These are phyloP conservation scores for Myripristis jacobus DNA, from an alignment of 2,797 vertebrate species.

Conservation along the genomic window DNA sequence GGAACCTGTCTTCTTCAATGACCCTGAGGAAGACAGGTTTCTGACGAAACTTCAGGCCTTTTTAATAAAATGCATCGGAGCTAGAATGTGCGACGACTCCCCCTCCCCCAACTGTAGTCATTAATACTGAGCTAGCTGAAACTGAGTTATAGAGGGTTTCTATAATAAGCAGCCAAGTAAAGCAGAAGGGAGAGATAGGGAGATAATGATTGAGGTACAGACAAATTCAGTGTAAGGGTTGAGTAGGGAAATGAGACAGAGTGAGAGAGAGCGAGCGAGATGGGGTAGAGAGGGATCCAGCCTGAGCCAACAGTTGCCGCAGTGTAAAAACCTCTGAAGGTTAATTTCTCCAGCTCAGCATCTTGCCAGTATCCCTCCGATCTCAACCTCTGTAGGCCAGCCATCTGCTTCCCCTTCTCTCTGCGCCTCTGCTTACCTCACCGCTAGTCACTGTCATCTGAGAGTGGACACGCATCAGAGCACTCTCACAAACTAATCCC, in stretches of 20 bases:
- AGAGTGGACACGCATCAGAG: conserved; percentile 64
- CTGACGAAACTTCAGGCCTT: no score
- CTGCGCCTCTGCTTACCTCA: conserved; percentile 47
- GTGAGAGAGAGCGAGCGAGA: conserved; percentile 34
- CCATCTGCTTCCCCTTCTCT: conserved; percentile 73
- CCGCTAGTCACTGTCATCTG: conserved; percentile 43
- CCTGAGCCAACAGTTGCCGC: conserved; percentile 64
- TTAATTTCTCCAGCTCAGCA: conserved; percentile 79
- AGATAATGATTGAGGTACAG: conserved; percentile 30
- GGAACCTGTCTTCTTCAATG: no score
- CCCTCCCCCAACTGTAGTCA: background rate
- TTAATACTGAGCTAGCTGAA: conserved; percentile 1
- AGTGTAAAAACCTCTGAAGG: conserved; percentile 78
- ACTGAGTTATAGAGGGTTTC: conserved; percentile 18
- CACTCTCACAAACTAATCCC: conserved; percentile 48
- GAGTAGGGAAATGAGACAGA: conserved; percentile 40
- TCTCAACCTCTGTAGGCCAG: conserved; percentile 76
- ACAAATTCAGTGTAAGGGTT: conserved; percentile 44
- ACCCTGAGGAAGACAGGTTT: no score
- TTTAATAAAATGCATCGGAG: no score
- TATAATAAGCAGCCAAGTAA: conserved; percentile 12
- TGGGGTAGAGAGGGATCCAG: conserved; percentile 38
- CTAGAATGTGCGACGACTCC: no score
- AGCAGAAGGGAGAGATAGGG: conserved; percentile 7
- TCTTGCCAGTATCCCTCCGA: conserved; percentile 76